A percentile compares a stretch with the other conserved stretches of the same genome.
Conservation (phyloP, 2,113 vertebrate genomes). For the Pogonocichla stellata region DNA sequence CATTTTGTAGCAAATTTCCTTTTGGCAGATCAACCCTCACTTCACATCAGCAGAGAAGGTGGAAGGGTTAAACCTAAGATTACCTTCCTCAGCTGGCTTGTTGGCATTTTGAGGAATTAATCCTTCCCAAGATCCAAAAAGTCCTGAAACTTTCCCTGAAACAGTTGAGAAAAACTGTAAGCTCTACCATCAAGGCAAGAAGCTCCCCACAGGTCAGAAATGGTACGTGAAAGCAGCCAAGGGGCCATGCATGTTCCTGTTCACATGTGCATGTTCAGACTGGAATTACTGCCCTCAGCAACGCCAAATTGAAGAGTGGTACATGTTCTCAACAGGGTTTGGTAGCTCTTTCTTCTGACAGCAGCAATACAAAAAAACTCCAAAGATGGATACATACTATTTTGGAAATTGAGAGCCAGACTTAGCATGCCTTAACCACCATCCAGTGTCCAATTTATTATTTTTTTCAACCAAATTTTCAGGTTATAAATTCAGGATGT, state of each 20-base stretch:
- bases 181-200: not conserved
- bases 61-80: not conserved
- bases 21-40: not conserved
- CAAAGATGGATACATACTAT: not conserved
- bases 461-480: not conserved
- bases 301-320: not conserved
- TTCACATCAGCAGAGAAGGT: not conserved
- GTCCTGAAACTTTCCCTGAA: not conserved
- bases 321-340: not conserved
- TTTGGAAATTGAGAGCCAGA: not conserved
- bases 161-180: too few species aligned
- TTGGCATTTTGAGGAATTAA: not conserved
- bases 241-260: not conserved
- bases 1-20: not conserved
- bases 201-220: not conserved
- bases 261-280: accelerated
- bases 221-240: not conserved
- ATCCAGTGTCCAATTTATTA: not conserved
- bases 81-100: not conserved
- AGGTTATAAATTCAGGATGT: not conserved
- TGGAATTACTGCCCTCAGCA: not conserved
- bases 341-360: not conserved
- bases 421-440: not conserved
- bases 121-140: not conserved
- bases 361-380: not conserved